Evolutionary conservation across 2,888 invertebrate species (phyloP).

Genomic region (Pandemis heparana): DNA sequence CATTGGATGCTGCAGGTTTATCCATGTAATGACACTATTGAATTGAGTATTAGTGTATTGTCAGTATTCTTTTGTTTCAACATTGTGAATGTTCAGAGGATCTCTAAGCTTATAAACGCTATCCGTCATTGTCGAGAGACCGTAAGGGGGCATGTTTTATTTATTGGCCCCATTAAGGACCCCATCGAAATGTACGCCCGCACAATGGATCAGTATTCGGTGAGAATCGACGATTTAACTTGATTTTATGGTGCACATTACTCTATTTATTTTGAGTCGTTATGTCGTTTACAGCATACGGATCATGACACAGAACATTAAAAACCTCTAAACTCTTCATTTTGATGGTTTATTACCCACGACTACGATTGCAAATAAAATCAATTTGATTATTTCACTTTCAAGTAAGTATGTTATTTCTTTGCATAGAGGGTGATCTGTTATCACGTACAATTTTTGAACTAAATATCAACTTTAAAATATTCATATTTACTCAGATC

Average conservation of each 20-base stretch:
- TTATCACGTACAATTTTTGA: too few species aligned
- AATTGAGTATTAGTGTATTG: background rate
- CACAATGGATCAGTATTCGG: slow-evolving; percentile 33
- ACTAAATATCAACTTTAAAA: too few species aligned
- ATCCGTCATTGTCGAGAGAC: slow-evolving; percentile 40
- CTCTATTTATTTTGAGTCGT: slow-evolving; percentile 9
- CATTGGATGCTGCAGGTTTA: too few species aligned
- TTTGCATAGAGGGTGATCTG: too few species aligned
- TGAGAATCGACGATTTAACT: slow-evolving; percentile 32
- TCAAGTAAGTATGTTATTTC: background rate
- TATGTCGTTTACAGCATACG: background rate
- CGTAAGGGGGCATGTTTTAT: slow-evolving; percentile 41
- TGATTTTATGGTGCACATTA: slow-evolving; percentile 24
- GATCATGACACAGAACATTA: background rate
- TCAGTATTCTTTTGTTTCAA: slow-evolving; percentile 24
- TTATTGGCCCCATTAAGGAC: slow-evolving; percentile 39
- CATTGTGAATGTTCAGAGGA: slow-evolving; percentile 17
- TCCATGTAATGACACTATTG: background rate
- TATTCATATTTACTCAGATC: too few species aligned
- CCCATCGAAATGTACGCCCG: slow-evolving; percentile 35
- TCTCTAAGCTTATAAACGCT: slow-evolving; percentile 40
- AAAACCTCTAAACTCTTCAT: background rate
- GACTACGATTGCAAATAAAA: background rate
- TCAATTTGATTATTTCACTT: background rate
- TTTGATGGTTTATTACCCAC: background rate